Base-by-base conservation (phyloP, 2,888 invertebrate genomes). In the Eupithecia exiguata region DNA sequence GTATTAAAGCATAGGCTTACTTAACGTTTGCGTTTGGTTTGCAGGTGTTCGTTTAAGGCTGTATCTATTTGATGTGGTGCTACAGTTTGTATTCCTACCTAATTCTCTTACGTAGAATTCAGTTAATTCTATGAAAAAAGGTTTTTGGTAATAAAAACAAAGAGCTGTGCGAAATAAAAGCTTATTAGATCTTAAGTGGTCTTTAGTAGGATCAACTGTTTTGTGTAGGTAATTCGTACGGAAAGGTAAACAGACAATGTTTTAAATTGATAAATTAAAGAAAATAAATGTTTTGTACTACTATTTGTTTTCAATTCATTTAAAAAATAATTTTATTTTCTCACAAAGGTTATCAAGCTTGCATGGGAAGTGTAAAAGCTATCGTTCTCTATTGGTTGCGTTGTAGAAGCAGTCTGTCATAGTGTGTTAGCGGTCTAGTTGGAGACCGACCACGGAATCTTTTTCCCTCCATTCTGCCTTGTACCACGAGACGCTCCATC, bases 1-100 rank as follows among this genome's bases (percentile, higher is more conserved):
- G 82, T 58, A 25, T 58, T 25, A 58, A 12, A 53, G 21, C 77
- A 79, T 75, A 63, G 77, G 81, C 80, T 82, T 82, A 81, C 77
- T 79, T 77, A 78, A 69, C 69, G 63, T 61, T 77, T 77, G 72
- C 74, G 72, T 71, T 79, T 77, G 67, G 79, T 74, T 82, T 70
- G 80, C 82, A 53, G 79, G 81, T 83, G 68, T 12, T 53, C 12
- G 12, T 21, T n/a, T 35, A 35, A 35, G 16, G 16, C 40, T 1
- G n/a, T 36, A 62, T 63, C 25, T 66, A 66, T 66, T 43, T 43
- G 21, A 43, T 43, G 40, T 21, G 38, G 38, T 61, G 30, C 18
- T 35, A 62, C 62, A 6, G 38, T 21, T 66, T n/a, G 40, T n/a
- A 63, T 5, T 36, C n/a, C 38, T 21, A 12, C 38, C 58, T 58